Evolutionary conservation across 2,113 vertebrate species (phyloP), one percentile per base, ranked within the genome.

Genomic region (Pycnonotus jocosus): DNA sequence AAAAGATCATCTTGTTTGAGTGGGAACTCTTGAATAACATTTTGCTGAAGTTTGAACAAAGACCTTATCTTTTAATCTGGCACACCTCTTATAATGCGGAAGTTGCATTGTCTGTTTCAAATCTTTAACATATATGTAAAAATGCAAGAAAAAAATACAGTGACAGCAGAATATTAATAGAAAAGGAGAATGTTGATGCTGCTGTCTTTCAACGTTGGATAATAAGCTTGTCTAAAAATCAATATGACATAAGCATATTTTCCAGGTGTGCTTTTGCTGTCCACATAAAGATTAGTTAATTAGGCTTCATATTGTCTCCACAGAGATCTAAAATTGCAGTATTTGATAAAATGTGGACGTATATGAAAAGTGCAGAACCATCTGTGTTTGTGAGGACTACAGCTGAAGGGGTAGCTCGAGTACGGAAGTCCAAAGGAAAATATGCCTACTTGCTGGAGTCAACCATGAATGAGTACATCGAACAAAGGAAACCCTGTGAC

Each of bases 341-440:
- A 76, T 99, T 99, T 98, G 99, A 99, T 98, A 99, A 99, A 98
- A 99, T 99, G 99, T 99, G 99, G 99, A 99, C 99, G 50, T 99
- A 99, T 97, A 99, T 99, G 99, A 98, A 99, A 97, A 99, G 99
- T 38, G 99, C 99, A 31, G 99, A 99, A 95, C 99, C 99, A 95
- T 99, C 99, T 35, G 99, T 99, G 96, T 99, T 99, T 98, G 99
- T 99, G 95, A 99, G 99, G 98, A 99, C 99, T 93, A 99, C 99
- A 50, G 99, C 99, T 9, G 99, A 99, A 98, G 99, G 99, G 53
- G 99, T 99, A 92, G 98, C 98, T 95, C 98, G 99, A 94, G 99
- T 99, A 76, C 98, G 99, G 79, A 99, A 99, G 97, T 99, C 99
- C 90, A 99, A 99, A 98, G 99, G 99, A 95, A 99, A 99, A 98